These are phyloP conservation scores for Pseudomyrmex cubaensis DNA, from an alignment of 1,140 invertebrate species.

Conservation along the genomic window DNA sequence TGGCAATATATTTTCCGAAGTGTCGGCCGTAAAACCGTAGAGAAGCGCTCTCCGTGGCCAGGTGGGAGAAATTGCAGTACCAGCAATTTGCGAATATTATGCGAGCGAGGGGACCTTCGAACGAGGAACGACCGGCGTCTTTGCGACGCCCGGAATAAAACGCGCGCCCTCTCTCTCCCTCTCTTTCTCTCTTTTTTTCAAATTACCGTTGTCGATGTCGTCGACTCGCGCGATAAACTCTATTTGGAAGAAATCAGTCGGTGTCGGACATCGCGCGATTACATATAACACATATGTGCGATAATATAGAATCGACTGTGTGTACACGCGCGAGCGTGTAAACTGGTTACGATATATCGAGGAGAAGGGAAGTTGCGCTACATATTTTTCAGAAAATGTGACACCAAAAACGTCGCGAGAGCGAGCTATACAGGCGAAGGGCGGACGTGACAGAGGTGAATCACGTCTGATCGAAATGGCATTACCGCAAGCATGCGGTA, in stretches of 20 bases:
- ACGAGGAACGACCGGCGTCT: constrained; percentile 52
- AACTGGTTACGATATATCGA: not conserved
- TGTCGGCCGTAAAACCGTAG: constrained; percentile 29
- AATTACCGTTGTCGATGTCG: constrained; percentile 76
- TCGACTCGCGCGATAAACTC: no score
- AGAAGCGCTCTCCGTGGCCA: constrained; percentile 44
- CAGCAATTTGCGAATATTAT: constrained; percentile 75
- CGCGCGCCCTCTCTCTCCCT: constrained; percentile 68
- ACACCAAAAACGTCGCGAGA: constrained; percentile 26
- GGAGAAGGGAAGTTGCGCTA: not conserved
- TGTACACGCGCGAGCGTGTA: no score
- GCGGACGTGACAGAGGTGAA: constrained; percentile 51
- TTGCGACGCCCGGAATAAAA: constrained; percentile 61
- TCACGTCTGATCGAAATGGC: constrained; percentile 56
- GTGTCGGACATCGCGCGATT: no score
- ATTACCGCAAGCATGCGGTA: constrained; percentile 13
- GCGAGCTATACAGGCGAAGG: constrained; percentile 8
- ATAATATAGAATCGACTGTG: not conserved
- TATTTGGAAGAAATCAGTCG: constrained; percentile 64
- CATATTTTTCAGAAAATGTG: constrained; percentile 43
- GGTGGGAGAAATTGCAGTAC: constrained; percentile 69
- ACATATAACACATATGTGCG: not conserved
- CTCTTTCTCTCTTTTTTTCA: constrained; percentile 34
- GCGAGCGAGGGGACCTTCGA: constrained; percentile 64
- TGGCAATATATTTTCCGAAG: constrained; percentile 60